Conservation (phyloP, 2,888 invertebrate genomes). For the Netelia fuscicornis region DNA sequence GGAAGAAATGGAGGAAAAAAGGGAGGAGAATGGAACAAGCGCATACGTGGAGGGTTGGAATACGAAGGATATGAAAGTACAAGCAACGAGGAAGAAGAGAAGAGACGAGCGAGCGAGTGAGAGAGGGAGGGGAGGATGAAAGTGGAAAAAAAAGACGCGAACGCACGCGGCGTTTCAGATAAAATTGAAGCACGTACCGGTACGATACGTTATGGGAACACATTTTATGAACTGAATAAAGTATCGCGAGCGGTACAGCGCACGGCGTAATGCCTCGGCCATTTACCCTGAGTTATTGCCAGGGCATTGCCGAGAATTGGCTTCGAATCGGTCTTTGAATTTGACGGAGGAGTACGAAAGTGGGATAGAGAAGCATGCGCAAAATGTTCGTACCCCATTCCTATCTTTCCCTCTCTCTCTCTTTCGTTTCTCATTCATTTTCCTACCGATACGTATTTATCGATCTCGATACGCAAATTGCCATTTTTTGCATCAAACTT, state of each 20-base stretch:
- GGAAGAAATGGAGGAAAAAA: slow-evolving; percentile 30
- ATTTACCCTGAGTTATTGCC: slow-evolving; percentile 79
- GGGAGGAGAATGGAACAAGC: slow-evolving; percentile 27
- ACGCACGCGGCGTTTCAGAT: slow-evolving; percentile 71
- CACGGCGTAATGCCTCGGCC: slow-evolving; percentile 76
- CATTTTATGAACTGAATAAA: slow-evolving; percentile 83
- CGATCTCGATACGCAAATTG: neutral
- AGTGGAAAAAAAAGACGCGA: slow-evolving; percentile 37
- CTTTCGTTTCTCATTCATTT: neutral
- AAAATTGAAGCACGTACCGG: slow-evolving; percentile 81
- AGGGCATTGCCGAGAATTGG: slow-evolving; percentile 77
- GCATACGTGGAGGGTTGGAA: neutral
- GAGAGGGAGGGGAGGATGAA: slow-evolving; percentile 18
- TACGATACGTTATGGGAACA: slow-evolving; percentile 79
- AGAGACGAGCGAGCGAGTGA: neutral
- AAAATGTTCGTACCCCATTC: slow-evolving; percentile 40
- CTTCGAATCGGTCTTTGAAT: slow-evolving; percentile 76
- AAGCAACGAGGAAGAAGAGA: slow-evolving; percentile 38
- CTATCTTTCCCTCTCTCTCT: slow-evolving; percentile 24
- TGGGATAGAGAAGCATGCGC: neutral
- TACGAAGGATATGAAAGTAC: neutral
- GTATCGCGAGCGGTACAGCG: slow-evolving; percentile 74
- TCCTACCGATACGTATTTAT: no score
- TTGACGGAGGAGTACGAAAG: slow-evolving; percentile 58
- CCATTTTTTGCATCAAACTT: slow-evolving; percentile 20